Base-by-base conservation (phyloP, 2,797 vertebrate species). In the Urosaurus nigricauda region DNA sequence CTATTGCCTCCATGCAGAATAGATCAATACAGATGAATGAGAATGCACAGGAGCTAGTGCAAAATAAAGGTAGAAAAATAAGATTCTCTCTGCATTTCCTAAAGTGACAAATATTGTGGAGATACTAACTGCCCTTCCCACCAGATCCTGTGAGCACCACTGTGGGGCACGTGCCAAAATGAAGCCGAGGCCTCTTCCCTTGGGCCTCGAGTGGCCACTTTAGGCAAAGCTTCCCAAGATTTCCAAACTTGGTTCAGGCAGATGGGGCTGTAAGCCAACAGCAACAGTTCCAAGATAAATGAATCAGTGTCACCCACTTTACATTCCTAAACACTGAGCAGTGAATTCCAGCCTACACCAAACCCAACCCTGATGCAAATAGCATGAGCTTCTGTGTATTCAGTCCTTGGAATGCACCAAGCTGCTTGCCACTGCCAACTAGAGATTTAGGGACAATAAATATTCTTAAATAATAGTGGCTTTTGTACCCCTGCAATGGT, bases 291-390 rank as follows among this genome's bases (percentile, higher is more conserved):
- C 19, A 43, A 92, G 93, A 91, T 94, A 89, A 90, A 83, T 95
- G 91, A 88, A 88, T 95, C 89, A 47, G 85, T 87, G 51, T 91
- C 92, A 95, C 92, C 94, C 93, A 85, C 91, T 94, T 93, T 63
- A 68, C 95, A 96, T 97, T 97, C 96, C 96, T 96, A 94, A 96
- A 92, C 0, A 6, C 91, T 94, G 95, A 97, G 94, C 91, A 84
- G 37, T 85, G 65, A 90, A 92, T 91, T 93, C 93, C 73, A 93
- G 92, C 74, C 91, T 88, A 95, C 88, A 91, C 86, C 90, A 87
- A 84, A 84, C 90, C 89, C 63, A 3, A 58, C 53, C 63, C 90
- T 93, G 90, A 94, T 90, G 92, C 91, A 94, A 86, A 92, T 85
- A 92, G 75, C 21, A 1, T 77, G 88, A 90, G 74, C 89, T 88